phyloP scores from a whole-genome alignment of 1,140 invertebrate genomes.

The Cephus cinctus region DNA sequence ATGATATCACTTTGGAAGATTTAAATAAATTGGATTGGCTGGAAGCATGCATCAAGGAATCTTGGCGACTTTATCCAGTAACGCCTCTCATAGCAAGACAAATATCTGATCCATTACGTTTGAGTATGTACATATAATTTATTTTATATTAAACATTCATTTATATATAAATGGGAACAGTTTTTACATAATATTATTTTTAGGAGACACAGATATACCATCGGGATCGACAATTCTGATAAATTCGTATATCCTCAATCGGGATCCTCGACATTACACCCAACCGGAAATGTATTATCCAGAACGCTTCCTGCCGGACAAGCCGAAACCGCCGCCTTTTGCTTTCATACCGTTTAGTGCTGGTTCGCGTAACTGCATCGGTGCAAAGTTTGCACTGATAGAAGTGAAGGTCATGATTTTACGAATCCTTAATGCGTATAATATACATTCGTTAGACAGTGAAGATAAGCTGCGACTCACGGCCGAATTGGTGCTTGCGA shows the following conservation, averaged over 20 bases:
- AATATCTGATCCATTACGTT: conserved; percentile 43
- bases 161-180: background rate
- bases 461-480: conserved; percentile 34
- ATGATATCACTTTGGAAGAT: conserved; percentile 48
- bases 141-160: background rate
- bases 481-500: conserved; percentile 37
- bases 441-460: conserved; percentile 43
- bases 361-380: conserved; percentile 56
- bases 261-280: conserved; percentile 58
- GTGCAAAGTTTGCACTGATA: conserved; percentile 59
- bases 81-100: conserved; percentile 59
- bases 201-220: conserved; percentile 29
- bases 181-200: conserved; percentile 7
- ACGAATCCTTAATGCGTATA: conserved; percentile 56
- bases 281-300: conserved; percentile 64
- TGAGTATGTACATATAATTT: conserved; percentile 31
- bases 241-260: conserved; percentile 55
- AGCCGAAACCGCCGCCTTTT: conserved; percentile 51
- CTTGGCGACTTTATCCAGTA: conserved; percentile 55
- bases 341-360: conserved; percentile 64
- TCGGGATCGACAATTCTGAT: conserved; percentile 40
- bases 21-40: conserved; percentile 54
- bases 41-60: conserved; percentile 58
- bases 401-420: conserved; percentile 62
- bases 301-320: conserved; percentile 59